These are phyloP conservation scores for Pseudococcus jackbeardsleyi DNA, from an alignment of 2,888 invertebrate genomes.

Conservation along the genomic window DNA sequence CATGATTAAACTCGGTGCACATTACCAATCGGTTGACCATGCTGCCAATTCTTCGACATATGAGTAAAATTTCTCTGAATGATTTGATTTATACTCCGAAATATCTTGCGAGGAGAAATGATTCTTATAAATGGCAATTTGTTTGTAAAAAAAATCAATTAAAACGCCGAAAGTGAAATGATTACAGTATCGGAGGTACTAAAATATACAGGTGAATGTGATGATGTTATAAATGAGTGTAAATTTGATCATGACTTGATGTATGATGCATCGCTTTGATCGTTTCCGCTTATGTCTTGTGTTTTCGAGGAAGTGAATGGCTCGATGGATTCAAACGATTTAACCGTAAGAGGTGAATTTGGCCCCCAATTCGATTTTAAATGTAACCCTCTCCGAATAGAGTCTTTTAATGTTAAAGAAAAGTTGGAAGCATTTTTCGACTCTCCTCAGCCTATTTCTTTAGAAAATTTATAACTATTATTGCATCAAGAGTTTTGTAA, in stretches of 20 bases:
- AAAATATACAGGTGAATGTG: not conserved
- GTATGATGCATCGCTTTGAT: not conserved
- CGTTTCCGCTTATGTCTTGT: no score
- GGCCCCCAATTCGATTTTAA: no score
- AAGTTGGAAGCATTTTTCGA: no score
- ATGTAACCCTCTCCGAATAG: no score
- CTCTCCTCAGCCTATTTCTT: no score
- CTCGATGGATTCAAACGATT: not conserved
- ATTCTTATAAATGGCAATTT: not conserved
- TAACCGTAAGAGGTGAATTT: no score
- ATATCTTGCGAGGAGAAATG: not conserved
- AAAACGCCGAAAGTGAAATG: not conserved
- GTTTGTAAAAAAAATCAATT: not conserved
- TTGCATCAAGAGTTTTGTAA: no score
- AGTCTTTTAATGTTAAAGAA: no score
- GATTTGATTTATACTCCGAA: not conserved
- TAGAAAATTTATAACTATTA: no score
- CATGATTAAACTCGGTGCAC: not conserved
- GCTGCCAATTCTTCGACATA: not conserved
- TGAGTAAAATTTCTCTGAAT: slow-evolving; percentile 10
- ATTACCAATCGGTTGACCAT: not conserved
- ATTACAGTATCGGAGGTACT: not conserved
- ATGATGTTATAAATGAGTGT: not conserved
- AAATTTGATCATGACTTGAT: not conserved
- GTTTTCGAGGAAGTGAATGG: not conserved